Percentiles rank a stretch among this genome's conserved stretches.
Evolutionary conservation across 2,113 vertebrate genomes (phyloP).

Genomic region (Vombatus ursinus): DNA sequence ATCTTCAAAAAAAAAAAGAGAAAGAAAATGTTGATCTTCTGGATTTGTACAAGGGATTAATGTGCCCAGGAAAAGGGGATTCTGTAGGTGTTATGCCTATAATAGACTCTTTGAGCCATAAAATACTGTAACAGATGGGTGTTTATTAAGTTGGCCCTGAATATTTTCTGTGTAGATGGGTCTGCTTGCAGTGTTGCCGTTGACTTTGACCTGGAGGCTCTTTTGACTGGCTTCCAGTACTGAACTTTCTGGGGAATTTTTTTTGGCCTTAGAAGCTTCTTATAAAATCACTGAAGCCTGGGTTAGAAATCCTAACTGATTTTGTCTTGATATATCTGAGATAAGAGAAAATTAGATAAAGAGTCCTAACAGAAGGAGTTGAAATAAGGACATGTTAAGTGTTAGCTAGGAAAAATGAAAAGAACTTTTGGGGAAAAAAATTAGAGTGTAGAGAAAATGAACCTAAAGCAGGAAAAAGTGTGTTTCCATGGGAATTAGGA

Average conservation of each 20-base stretch:
- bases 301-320: conserved; percentile 25
- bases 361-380: conserved; percentile 4
- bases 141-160: background rate
- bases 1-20: background rate
- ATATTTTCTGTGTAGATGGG: background rate
- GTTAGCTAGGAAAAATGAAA: conserved; percentile 23
- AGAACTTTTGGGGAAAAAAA: background rate
- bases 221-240: background rate
- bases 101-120: background rate
- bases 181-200: background rate
- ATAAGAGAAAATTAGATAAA: background rate
- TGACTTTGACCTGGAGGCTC: background rate
- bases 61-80: background rate
- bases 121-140: background rate
- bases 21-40: background rate
- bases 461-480: conserved; percentile 19
- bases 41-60: background rate
- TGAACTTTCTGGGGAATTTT: background rate
- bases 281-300: background rate
- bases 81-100: background rate
- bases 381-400: background rate
- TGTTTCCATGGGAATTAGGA: conserved; percentile 18
- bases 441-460: background rate
- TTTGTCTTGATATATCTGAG: background rate
- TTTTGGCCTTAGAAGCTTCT: conserved; percentile 17